These are phyloP conservation scores for Etheostoma cragini DNA, from an alignment of 2,113 vertebrate species.

Conservation along the genomic window DNA sequence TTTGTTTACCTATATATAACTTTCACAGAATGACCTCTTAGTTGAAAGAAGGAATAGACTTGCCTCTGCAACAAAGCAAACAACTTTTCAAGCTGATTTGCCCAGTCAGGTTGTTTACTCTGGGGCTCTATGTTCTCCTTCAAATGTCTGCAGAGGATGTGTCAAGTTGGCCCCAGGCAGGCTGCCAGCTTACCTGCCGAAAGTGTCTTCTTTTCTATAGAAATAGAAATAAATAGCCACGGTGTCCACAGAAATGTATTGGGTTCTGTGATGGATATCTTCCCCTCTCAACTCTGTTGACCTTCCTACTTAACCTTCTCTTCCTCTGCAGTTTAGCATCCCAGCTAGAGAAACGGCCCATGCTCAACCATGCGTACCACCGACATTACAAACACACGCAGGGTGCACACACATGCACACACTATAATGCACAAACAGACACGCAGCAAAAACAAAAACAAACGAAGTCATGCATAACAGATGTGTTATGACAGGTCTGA, in stretches of 20 bases:
- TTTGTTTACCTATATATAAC: constrained; percentile 5
- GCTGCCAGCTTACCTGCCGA: constrained; percentile 74
- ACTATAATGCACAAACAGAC: constrained; percentile 12
- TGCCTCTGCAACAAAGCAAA: constrained; percentile 40
- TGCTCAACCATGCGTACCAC: constrained; percentile 48
- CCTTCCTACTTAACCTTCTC: constrained; percentile 76
- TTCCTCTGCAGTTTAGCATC: constrained; percentile 68
- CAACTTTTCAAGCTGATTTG: constrained; percentile 61
- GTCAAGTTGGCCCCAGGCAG: constrained; percentile 72
- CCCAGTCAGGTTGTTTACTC: constrained; percentile 74
- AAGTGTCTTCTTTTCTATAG: constrained; percentile 71
- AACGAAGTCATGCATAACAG: constrained; percentile 56
- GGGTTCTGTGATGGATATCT: constrained; percentile 72
- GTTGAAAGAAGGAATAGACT: constrained; percentile 34
- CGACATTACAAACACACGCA: constrained; percentile 40
- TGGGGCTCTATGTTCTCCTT: constrained; percentile 59
- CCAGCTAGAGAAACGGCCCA: constrained; percentile 25
- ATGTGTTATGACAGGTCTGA: constrained; percentile 60
- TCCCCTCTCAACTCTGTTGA: constrained; percentile 53
- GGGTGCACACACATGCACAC: constrained; percentile 13
- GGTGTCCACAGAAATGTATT: constrained; percentile 60
- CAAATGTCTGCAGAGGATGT: constrained; percentile 75
- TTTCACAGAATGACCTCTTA: constrained; percentile 8
- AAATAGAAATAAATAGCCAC: constrained; percentile 79
- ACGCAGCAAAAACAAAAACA: constrained; percentile 49